These are phyloP conservation scores for Macrosoma leucophasiata DNA, from an alignment of 2,888 invertebrate genomes.

Conservation along the genomic window DNA sequence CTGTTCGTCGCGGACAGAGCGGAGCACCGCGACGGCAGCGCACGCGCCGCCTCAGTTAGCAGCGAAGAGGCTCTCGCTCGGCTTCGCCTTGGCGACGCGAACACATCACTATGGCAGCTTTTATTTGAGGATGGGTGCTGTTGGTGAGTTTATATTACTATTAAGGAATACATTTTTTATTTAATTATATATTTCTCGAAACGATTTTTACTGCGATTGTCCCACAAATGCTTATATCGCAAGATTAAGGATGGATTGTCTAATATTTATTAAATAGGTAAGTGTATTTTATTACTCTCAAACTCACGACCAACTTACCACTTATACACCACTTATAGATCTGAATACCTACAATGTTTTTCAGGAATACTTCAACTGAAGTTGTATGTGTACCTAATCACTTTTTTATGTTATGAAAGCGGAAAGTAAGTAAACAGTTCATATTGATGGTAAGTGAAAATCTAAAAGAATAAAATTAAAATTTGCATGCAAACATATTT, in stretches of 20 bases:
- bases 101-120: conserved; percentile 93
- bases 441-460: too few species aligned
- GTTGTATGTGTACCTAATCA: too few species aligned
- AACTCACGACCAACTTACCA: too few species aligned
- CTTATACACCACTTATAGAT: too few species aligned
- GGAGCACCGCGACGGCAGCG: conserved; percentile 67
- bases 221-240: too few species aligned
- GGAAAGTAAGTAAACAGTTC: too few species aligned
- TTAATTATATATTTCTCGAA: conserved; percentile 16
- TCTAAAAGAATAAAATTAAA: too few species aligned
- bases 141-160: conserved; percentile 76
- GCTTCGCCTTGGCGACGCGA: conserved; percentile 66
- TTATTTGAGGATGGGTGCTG: conserved; percentile 94
- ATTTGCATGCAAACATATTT: too few species aligned
- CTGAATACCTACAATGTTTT: too few species aligned
- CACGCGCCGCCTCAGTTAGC: conserved; percentile 51
- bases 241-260: neutral
- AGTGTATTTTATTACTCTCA: too few species aligned
- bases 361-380: too few species aligned
- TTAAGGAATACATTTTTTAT: conserved; percentile 6
- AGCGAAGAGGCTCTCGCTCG: conserved; percentile 67
- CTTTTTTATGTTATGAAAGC: too few species aligned
- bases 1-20: conserved; percentile 74
- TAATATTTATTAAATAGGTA: neutral
- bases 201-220: neutral